Percentiles rank a stretch among this genome's conserved stretches.
Evolutionary conservation across 2,888 invertebrate species (phyloP).

Genomic region (Aplocera efformata): DNA sequence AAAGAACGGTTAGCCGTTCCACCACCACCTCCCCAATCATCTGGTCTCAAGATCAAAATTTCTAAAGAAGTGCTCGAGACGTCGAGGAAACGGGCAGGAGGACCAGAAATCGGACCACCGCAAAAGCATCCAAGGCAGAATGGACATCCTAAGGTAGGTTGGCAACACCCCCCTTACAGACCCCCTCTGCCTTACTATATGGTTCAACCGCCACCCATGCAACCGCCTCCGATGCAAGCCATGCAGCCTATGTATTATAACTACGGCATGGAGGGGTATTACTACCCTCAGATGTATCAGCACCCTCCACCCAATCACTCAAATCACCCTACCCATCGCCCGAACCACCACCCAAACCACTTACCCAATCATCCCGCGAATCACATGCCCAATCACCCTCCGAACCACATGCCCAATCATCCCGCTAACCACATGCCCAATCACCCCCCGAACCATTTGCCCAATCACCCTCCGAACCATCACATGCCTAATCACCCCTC

Average conservation of each 20-base stretch:
- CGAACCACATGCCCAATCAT: conserved; percentile 4
- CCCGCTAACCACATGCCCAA: not conserved
- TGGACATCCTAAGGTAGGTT: conserved; percentile 72
- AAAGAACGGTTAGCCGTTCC: conserved; percentile 85
- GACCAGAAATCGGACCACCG: conserved; percentile 48
- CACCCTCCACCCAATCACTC: conserved; percentile 35
- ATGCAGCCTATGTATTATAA: conserved; percentile 38
- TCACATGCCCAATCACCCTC: not conserved
- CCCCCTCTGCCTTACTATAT: conserved; percentile 61
- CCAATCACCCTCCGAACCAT: conserved; percentile 1
- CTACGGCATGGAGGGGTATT: conserved; percentile 67
- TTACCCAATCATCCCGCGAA: not conserved
- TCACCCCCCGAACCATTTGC: not conserved
- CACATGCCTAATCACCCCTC: conserved; percentile 22
- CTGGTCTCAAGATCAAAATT: conserved; percentile 88
- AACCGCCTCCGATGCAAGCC: no score
- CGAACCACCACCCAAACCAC: conserved; percentile 1
- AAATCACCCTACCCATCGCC: not conserved
- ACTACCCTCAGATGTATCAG: conserved; percentile 48
- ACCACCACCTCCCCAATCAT: conserved; percentile 61
- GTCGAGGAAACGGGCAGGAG: conserved; percentile 52
- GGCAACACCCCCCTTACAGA: conserved; percentile 57
- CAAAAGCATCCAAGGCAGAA: conserved; percentile 62
- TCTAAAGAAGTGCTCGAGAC: conserved; percentile 86
- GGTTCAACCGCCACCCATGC: conserved; percentile 63